Conservation (phyloP, 1,140 invertebrate species). For the Drosophila parvula region DNA sequence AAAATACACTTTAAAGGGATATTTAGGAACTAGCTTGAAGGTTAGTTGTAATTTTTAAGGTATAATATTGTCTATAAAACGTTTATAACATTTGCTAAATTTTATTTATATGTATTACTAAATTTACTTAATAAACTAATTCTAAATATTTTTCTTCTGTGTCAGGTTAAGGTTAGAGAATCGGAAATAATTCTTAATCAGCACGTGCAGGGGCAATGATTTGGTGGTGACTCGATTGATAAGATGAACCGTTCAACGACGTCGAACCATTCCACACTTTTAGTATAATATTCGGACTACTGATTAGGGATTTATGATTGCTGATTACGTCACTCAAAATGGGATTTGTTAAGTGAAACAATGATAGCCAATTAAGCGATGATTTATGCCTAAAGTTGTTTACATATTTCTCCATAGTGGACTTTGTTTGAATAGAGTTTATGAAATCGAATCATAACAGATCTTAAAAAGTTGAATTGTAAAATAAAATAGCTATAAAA, state of each 20-base stretch:
- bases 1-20: neutral
- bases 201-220: conserved; percentile 32
- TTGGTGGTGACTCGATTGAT: conserved; percentile 18
- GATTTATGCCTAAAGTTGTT: neutral
- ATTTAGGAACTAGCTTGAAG: neutral
- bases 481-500: neutral
- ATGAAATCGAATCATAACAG: too few species aligned
- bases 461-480: neutral
- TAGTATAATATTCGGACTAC: neutral
- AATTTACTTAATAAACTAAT: neutral
- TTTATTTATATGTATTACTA: neutral
- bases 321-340: conserved; percentile 1
- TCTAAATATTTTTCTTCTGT: neutral
- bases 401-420: too few species aligned
- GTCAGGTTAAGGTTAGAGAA: conserved; percentile 21
- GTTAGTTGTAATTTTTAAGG: too few species aligned
- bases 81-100: neutral
- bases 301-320: conserved; percentile 18
- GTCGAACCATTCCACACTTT: conserved; percentile 24
- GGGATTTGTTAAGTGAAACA: neutral
- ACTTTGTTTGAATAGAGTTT: neutral
- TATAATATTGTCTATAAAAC: too few species aligned
- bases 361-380: neutral
- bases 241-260: conserved; percentile 28
- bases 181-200: conserved; percentile 30